These are phyloP conservation scores for Acleris emargana DNA, from an alignment of 2,888 invertebrate genomes.

Conservation along the genomic window DNA sequence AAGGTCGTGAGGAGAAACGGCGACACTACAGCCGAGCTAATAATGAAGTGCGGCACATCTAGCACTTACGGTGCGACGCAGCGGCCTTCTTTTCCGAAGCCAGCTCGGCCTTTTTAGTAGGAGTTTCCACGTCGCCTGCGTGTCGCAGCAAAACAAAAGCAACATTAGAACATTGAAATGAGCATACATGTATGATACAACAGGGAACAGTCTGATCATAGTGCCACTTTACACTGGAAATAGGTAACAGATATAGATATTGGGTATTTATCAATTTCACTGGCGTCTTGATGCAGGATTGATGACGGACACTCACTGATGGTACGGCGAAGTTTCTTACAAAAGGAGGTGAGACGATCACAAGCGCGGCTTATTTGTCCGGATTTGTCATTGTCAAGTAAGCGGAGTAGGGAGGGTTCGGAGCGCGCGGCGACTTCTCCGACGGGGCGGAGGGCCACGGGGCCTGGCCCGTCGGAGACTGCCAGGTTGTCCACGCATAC, in stretches of 20 bases:
- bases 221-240: constrained; percentile 25
- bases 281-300: constrained; percentile 27
- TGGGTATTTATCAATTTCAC: constrained; percentile 12
- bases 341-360: constrained; percentile 74
- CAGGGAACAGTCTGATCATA: constrained; percentile 20
- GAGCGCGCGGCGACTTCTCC: constrained; percentile 71
- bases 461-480: constrained; percentile 66
- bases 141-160: constrained; percentile 79
- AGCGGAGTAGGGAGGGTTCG: constrained; percentile 72
- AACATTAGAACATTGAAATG: constrained; percentile 77
- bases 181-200: constrained; percentile 52
- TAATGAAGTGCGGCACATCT: constrained; percentile 69
- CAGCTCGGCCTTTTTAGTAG: constrained; percentile 81
- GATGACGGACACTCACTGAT: constrained; percentile 72
- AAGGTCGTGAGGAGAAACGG: constrained; percentile 29
- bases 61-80: constrained; percentile 81
- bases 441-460: constrained; percentile 68
- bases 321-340: constrained; percentile 79
- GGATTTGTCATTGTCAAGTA: constrained; percentile 73
- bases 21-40: constrained; percentile 44
- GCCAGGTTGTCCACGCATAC: constrained; percentile 81
- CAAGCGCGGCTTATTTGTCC: constrained; percentile 76
- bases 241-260: neutral
- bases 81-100: constrained; percentile 78
- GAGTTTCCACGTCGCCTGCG: constrained; percentile 81